Evolutionary conservation across 2,888 invertebrate genomes (phyloP).

Genomic region (Lydus trimaculatus): DNA sequence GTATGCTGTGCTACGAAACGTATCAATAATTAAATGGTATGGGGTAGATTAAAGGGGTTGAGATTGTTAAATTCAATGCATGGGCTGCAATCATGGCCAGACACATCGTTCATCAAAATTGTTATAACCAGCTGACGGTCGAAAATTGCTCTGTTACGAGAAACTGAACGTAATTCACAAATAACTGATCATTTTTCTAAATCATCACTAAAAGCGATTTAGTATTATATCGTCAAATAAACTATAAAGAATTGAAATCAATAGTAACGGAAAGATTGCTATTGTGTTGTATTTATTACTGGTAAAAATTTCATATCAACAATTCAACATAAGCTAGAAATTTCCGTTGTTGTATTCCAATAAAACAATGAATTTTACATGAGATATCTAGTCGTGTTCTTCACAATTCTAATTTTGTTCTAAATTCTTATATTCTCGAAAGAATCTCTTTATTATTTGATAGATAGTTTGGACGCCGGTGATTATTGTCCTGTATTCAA

Average conservation of each 20-base stretch:
- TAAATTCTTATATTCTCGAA: not conserved
- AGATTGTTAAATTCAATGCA: not conserved
- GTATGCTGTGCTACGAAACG: not conserved
- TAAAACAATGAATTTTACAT: not conserved
- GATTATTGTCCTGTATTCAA: too few relatives aligned
- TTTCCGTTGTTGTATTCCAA: too few relatives aligned
- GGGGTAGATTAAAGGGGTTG: not conserved
- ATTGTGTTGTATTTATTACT: too few relatives aligned
- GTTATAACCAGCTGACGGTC: slow-evolving; percentile 1
- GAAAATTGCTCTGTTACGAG: not conserved
- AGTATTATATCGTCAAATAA: not conserved
- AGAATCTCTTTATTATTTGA: not conserved
- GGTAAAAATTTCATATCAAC: too few relatives aligned
- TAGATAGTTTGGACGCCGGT: not conserved
- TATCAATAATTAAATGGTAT: not conserved
- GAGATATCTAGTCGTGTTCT: not conserved
- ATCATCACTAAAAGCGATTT: not conserved
- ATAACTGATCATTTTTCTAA: not conserved
- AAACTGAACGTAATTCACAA: not conserved
- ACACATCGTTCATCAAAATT: not conserved
- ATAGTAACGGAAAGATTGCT: too few relatives aligned
- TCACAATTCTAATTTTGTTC: not conserved
- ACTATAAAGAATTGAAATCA: too few relatives aligned
- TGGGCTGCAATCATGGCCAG: not conserved
- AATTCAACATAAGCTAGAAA: too few relatives aligned